Evolutionary conservation across 2,113 vertebrate genomes (phyloP).

Genomic region (Malurus elegans): DNA sequence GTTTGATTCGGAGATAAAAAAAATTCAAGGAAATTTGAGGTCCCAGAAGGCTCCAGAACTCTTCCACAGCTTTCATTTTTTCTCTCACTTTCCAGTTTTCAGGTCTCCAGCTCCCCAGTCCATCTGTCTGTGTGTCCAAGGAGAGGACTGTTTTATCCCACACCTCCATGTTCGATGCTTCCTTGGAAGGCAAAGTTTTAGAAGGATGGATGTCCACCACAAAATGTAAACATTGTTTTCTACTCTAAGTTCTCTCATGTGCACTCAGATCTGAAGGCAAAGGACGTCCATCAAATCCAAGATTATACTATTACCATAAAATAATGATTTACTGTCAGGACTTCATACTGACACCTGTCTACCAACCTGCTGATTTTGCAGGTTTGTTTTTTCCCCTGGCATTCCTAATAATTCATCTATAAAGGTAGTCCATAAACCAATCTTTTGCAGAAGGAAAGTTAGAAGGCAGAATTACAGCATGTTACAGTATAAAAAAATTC

Average conservation of each 20-base stretch:
- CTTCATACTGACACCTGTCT: neutral
- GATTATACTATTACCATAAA: neutral
- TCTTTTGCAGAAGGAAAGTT: neutral
- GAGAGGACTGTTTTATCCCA: neutral
- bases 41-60: neutral
- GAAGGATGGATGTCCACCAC: neutral
- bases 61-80: neutral
- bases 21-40: neutral
- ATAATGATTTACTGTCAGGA: neutral
- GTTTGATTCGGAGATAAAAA: neutral
- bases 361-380: neutral
- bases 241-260: neutral
- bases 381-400: neutral
- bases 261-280: neutral
- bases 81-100: neutral
- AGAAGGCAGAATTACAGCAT: slow-evolving; percentile 20
- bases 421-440: neutral
- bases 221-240: neutral
- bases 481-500: slow-evolving; percentile 20
- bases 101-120: neutral
- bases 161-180: neutral
- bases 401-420: neutral
- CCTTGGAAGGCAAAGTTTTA: neutral
- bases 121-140: neutral
- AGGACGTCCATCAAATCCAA: neutral